phyloP scores from a whole-genome alignment of 2,113 vertebrate genomes.

The Myrmecophaga tridactyla region DNA sequence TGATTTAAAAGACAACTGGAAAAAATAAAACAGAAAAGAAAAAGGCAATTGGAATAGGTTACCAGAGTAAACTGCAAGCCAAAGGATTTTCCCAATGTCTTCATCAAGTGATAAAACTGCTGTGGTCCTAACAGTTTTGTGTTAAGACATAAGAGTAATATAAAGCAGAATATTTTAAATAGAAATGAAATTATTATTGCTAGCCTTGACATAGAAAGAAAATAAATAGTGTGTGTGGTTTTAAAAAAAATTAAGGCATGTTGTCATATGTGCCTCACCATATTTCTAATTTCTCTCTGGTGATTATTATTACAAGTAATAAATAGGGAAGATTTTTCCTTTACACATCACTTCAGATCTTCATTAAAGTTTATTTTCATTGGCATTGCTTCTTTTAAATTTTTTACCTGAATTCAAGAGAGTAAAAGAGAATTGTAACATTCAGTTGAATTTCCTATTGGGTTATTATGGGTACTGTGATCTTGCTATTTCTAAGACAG shows the following conservation, averaged over 20 bases:
- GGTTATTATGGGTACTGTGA: not conserved
- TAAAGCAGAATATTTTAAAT: slow-evolving; percentile 36
- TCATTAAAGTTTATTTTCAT: slow-evolving; percentile 29
- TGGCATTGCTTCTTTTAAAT: not conserved
- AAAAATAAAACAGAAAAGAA: too few species aligned
- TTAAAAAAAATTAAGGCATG: not conserved
- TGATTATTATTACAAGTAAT: slow-evolving; percentile 10
- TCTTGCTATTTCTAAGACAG: not conserved
- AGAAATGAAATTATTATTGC: slow-evolving; percentile 13
- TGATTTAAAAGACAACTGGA: slow-evolving; percentile 36
- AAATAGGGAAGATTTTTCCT: not conserved
- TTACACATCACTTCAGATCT: slow-evolving; percentile 6
- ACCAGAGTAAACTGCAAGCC: not conserved
- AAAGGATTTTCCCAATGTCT: not conserved
- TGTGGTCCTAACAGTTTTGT: not conserved
- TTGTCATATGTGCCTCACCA: not conserved
- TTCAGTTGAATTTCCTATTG: slow-evolving; percentile 12
- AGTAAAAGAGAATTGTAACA: not conserved
- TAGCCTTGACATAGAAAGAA: slow-evolving; percentile 1
- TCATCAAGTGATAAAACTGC: slow-evolving; percentile 11
- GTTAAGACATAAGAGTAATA: not conserved
- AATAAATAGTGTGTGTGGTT: not conserved
- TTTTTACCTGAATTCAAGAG: slow-evolving; percentile 36
- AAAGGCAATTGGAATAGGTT: slow-evolving; percentile 39
- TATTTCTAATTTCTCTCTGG: slow-evolving; percentile 12